Percentiles rank a stretch among this genome's conserved stretches.
Conservation (phyloP, 2,797 vertebrate species). For the Pseudopleuronectes americanus region DNA sequence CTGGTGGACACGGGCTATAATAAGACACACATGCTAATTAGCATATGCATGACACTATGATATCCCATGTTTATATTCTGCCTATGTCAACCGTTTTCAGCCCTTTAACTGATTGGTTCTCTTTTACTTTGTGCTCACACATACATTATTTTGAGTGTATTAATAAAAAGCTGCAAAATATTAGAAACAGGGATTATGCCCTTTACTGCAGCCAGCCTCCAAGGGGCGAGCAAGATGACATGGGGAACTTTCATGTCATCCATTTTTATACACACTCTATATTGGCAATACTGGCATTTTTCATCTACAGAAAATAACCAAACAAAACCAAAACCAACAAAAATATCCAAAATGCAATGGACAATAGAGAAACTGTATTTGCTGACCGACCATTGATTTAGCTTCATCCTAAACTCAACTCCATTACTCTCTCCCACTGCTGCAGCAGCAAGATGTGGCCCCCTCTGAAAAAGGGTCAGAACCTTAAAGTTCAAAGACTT, state of each 20-base stretch:
- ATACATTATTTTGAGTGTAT: too few relatives aligned
- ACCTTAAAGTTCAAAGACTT: conserved; percentile 55
- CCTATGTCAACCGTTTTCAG: neutral
- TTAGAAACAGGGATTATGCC: too few relatives aligned
- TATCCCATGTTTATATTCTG: neutral
- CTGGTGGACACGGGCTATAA: conserved; percentile 42
- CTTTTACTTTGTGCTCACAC: neutral
- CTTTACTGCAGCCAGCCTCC: too few relatives aligned
- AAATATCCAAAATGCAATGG: neutral
- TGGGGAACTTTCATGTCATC: too few relatives aligned
- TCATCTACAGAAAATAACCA: neutral
- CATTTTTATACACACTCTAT: neutral
- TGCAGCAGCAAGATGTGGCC: neutral
- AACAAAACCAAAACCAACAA: too few relatives aligned
- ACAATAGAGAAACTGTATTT: neutral
- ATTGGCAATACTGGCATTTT: neutral
- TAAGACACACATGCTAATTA: conserved; percentile 32
- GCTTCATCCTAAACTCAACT: neutral
- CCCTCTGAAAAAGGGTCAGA: conserved; percentile 37
- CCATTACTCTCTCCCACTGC: neutral
- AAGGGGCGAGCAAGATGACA: too few relatives aligned
- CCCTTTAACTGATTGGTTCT: neutral
- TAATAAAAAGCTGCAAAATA: too few relatives aligned
- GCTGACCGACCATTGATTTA: too few relatives aligned
- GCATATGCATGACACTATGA: neutral